Percentiles rank a stretch among this genome's conserved stretches.
Evolutionary conservation across 2,797 vertebrate species (phyloP).

Genomic region (Trematocara caparti): DNA sequence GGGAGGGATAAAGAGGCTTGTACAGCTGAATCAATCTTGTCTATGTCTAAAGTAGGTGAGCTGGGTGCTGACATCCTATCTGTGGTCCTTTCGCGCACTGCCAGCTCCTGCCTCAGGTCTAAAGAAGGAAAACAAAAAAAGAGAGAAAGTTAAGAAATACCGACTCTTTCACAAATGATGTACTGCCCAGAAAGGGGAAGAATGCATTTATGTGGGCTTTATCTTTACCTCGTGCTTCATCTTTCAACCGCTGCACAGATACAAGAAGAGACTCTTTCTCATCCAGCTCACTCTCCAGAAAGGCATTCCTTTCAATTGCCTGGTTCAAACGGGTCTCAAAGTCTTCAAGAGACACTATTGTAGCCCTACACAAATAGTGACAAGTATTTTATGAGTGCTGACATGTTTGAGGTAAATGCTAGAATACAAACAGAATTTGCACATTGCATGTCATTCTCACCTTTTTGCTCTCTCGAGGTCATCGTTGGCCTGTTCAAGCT

Average conservation of each 20-base stretch:
- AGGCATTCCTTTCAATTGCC: conserved; percentile 97
- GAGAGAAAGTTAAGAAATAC: not conserved
- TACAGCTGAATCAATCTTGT: conserved; percentile 91
- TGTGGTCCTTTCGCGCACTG: conserved; percentile 90
- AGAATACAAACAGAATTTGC: not conserved
- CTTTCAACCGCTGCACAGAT: conserved; percentile 96
- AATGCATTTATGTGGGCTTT: not conserved
- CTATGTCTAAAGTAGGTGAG: conserved; percentile 91
- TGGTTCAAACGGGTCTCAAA: conserved; percentile 97
- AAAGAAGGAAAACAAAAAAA: not conserved
- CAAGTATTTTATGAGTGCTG: not conserved
- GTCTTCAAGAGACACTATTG: conserved; percentile 97
- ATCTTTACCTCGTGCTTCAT: conserved; percentile 90
- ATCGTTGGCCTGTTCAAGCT: conserved; percentile 96
- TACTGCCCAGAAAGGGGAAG: not conserved
- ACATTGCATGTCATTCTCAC: conserved; percentile 58
- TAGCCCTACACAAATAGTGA: conserved; percentile 80
- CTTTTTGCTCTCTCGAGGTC: conserved; percentile 97
- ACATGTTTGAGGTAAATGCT: not conserved
- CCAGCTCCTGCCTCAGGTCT: conserved; percentile 95
- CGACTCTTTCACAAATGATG: not conserved
- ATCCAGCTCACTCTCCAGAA: conserved; percentile 96
- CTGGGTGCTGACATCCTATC: conserved; percentile 95
- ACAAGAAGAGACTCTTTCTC: conserved; percentile 96
- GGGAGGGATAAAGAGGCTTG: conserved; percentile 95